phyloP scores from a whole-genome alignment of 2,888 invertebrate genomes.

The Phaedon cochleariae region DNA sequence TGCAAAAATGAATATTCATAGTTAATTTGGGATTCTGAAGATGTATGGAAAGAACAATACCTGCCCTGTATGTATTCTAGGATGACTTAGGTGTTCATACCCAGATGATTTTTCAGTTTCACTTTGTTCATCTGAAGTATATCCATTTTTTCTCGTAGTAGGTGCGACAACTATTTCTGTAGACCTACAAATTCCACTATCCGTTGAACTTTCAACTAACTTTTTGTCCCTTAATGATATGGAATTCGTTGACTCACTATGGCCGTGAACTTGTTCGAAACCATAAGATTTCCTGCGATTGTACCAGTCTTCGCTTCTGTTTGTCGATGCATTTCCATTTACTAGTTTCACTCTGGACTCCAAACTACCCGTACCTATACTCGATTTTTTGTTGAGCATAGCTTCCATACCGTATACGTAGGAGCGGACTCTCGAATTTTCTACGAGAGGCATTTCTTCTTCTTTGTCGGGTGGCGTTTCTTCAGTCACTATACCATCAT shows the following conservation, averaged over 20 bases:
- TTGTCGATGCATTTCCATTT: conserved; percentile 49
- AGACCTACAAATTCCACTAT: conserved; percentile 79
- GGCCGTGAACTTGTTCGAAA: conserved; percentile 65
- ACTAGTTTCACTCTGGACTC: conserved; percentile 61
- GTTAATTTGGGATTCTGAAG: neutral
- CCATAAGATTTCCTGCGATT: conserved; percentile 80
- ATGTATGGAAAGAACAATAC: conserved; percentile 15
- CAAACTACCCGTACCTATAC: conserved; percentile 62
- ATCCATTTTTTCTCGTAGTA: conserved; percentile 39
- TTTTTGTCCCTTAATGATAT: conserved; percentile 62
- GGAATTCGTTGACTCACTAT: conserved; percentile 48
- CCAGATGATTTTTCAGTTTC: conserved; percentile 39
- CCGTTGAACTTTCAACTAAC: conserved; percentile 78
- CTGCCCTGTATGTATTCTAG: conserved; percentile 43
- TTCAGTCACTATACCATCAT: conserved; percentile 64
- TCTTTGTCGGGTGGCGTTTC: conserved; percentile 38
- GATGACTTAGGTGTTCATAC: conserved; percentile 21
- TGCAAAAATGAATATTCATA: neutral
- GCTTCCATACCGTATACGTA: conserved; percentile 63
- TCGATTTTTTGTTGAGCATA: conserved; percentile 53
- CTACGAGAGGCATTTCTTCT: conserved; percentile 31
- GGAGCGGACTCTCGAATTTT: conserved; percentile 58
- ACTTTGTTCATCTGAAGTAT: conserved; percentile 41
- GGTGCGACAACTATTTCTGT: conserved; percentile 68
- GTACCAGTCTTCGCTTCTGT: conserved; percentile 72